A percentile compares a stretch with the other conserved stretches of the same genome.
These are phyloP conservation scores for Pseudomyrmex sp. DNA, from an alignment of 1,140 invertebrate species.

Conservation along the genomic window DNA sequence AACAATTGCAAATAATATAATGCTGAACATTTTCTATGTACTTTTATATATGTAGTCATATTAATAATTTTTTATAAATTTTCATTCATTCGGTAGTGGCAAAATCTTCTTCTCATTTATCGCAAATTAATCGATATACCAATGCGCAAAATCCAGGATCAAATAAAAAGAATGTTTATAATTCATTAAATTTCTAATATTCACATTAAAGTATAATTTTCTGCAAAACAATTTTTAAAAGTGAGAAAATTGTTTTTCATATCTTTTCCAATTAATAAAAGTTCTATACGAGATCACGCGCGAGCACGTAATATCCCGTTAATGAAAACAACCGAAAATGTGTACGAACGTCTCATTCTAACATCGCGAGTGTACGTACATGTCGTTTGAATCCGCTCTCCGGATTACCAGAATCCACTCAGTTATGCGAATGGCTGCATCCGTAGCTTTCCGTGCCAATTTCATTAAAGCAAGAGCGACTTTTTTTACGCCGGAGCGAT, in stretches of 20 bases:
- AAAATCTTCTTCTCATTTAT: background rate
- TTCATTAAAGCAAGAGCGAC: slow-evolving; percentile 40
- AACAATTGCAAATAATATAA: background rate
- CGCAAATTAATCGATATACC: background rate
- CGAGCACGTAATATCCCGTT: background rate
- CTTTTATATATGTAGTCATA: background rate
- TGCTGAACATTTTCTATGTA: background rate
- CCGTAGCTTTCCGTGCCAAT: slow-evolving; percentile 29
- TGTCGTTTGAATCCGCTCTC: slow-evolving; percentile 3
- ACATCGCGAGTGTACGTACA: background rate
- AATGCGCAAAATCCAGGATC: background rate
- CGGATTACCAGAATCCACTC: slow-evolving; percentile 16
- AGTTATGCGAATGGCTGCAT: slow-evolving; percentile 32
- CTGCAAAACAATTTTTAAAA: no score
- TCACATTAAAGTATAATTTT: no score
- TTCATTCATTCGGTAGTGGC: background rate
- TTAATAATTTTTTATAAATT: slow-evolving; percentile 22
- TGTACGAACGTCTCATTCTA: background rate
- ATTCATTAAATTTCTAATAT: no score
- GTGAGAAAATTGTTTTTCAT: slow-evolving; percentile 5
- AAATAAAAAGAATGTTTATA: no score
- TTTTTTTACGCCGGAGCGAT: slow-evolving; percentile 16
- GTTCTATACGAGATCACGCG: background rate
- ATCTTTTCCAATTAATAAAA: slow-evolving; percentile 5
- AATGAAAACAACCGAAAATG: slow-evolving; percentile 15